Percentiles rank a stretch among this genome's conserved stretches.
phyloP scores from a whole-genome alignment of 2,113 vertebrate species.

The Menidia beryllina region DNA sequence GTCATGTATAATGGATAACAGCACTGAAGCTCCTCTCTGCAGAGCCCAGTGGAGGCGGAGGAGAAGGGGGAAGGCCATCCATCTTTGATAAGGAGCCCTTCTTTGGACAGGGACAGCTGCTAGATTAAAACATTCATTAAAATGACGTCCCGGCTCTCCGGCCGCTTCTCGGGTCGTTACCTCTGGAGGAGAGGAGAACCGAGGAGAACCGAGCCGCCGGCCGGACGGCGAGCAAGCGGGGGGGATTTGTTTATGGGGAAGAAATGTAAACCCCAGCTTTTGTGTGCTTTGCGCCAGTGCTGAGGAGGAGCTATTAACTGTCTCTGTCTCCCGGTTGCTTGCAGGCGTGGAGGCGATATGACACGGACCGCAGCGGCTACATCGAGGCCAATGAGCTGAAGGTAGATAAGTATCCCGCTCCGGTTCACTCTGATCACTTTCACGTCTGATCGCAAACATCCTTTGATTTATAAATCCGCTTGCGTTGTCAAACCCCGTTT shows the following conservation, averaged over 20 bases:
- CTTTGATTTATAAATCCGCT: conserved; percentile 17
- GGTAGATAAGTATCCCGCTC: conserved; percentile 73
- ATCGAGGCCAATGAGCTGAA: conserved; percentile 97
- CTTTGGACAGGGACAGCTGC: conserved; percentile 77
- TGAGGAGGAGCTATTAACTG: conserved; percentile 12
- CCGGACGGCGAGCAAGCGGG: conserved; percentile 23
- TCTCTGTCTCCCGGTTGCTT: conserved; percentile 29
- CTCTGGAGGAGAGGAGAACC: conserved; percentile 38
- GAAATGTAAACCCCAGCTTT: conserved; percentile 25
- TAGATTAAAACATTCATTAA: conserved; percentile 85
- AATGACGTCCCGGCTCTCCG: conserved; percentile 53
- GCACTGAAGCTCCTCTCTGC: conserved; percentile 72
- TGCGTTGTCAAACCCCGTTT: conserved; percentile 23
- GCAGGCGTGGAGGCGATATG: conserved; percentile 94
- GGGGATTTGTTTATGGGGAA: conserved; percentile 21
- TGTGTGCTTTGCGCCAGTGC: conserved; percentile 8
- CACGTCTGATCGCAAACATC: neutral
- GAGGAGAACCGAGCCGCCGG: too few relatives aligned
- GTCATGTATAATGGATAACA: conserved; percentile 83
- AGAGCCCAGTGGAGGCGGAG: conserved; percentile 58
- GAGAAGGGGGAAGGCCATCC: conserved; percentile 65
- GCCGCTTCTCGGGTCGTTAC: conserved; percentile 11
- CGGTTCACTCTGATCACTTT: neutral
- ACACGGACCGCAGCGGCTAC: conserved; percentile 95
- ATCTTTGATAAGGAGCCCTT: conserved; percentile 83